Evolutionary conservation across 2,113 vertebrate genomes (phyloP), one percentile per base, ranked within the genome.

Genomic region (Ginglymostoma cirratum): DNA sequence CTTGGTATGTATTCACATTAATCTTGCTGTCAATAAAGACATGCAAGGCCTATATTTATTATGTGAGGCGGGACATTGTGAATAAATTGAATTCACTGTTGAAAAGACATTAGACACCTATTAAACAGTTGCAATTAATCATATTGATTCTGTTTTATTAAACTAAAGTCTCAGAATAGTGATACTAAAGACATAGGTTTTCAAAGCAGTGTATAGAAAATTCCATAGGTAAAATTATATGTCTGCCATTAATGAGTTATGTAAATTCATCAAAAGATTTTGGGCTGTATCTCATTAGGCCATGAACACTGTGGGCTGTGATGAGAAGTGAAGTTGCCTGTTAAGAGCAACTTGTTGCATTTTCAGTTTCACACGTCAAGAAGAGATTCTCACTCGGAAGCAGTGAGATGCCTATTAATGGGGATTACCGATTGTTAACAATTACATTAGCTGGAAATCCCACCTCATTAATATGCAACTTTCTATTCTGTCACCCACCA

Each of bases 21-120:
- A 98, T 98, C 98, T 98, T 97, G 45, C 96, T 98, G 97, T 97
- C 97, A 96, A 96, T 96, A 97, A 96, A 97, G 97, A 97, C 96
- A 97, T 96, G 96, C 96, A 97, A 96, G 96, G 97, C 96, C 96
- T 97, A 95, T 96, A 85, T 96, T 97, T 98, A 97, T 98, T 97
- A 97, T 97, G 97, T 97, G 97, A 97, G 96, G 96, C 97, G 96
- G 96, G 97, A 96, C 96, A 97, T 97, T 97, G 96, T 30, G 96
- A 98, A 97, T 96, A 97, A 97, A 97, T 96, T 94, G 96, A 97
- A 95, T 45, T 96, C 45, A 93, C 65, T 97, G 97, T 98, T 97
- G 96, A 98, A 97, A 97, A 97, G 97, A 96, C 97, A 97, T 96
- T 96, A 97, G 97, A 97, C 97, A 97, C 96, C 96, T 97, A 97